These are phyloP conservation scores for Solea solea DNA, from an alignment of 2,113 vertebrate genomes.

Conservation along the genomic window DNA sequence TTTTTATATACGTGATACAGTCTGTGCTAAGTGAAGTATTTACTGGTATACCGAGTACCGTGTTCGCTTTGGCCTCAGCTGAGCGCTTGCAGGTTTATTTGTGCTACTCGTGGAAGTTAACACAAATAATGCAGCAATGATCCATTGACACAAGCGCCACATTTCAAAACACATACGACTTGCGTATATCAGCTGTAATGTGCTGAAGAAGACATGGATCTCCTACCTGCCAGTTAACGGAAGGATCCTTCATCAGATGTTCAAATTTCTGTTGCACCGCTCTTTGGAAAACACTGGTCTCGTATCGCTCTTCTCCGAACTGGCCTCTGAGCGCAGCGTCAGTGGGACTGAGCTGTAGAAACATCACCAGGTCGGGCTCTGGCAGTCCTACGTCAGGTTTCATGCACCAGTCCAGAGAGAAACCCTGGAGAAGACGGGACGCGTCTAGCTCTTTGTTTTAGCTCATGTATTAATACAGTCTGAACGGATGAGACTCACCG, in stretches of 20 bases:
- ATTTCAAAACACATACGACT: too few species aligned
- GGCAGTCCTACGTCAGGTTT: slow-evolving; percentile 91
- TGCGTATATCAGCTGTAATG: neutral
- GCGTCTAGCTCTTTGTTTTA: too few species aligned
- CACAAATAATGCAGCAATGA: too few species aligned
- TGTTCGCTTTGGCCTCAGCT: too few species aligned
- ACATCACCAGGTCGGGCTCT: slow-evolving; percentile 93
- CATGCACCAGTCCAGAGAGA: slow-evolving; percentile 92
- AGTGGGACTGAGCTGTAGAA: slow-evolving; percentile 82
- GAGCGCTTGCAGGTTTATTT: too few species aligned
- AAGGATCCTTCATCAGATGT: slow-evolving; percentile 85
- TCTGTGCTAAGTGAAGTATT: too few species aligned
- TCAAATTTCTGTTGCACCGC: slow-evolving; percentile 84
- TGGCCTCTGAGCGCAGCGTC: slow-evolving; percentile 84
- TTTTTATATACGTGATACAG: too few species aligned
- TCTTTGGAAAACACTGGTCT: slow-evolving; percentile 85
- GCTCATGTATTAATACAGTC: neutral
- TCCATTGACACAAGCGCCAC: too few species aligned
- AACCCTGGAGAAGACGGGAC: slow-evolving; percentile 80
- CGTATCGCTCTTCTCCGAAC: slow-evolving; percentile 90
- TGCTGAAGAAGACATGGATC: too few species aligned
- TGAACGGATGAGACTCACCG: slow-evolving; percentile 78
- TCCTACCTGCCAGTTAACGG: slow-evolving; percentile 92
- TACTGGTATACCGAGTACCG: too few species aligned
- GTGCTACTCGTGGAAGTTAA: too few species aligned